A percentile compares a stretch with the other conserved stretches of the same genome.
These are phyloP conservation scores for Tyria jacobaeae DNA, from an alignment of 2,888 invertebrate genomes.

Conservation along the genomic window DNA sequence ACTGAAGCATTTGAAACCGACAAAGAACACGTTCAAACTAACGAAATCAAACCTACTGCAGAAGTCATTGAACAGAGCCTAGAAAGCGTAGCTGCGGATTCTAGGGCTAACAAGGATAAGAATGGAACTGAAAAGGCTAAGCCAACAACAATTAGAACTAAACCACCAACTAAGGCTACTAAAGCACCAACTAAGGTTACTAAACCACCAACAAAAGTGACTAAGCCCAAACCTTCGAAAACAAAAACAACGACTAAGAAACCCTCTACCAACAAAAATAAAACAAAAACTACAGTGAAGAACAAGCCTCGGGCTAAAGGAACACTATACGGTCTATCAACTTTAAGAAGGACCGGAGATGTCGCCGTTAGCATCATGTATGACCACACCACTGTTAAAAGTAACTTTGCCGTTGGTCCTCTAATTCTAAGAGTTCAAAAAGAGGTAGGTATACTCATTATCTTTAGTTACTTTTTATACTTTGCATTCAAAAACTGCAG, in stretches of 20 bases:
- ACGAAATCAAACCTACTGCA: constrained; percentile 57
- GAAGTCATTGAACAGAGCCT: constrained; percentile 43
- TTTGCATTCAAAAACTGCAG: not conserved
- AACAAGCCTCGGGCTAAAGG: constrained; percentile 90
- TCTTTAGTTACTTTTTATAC: not conserved
- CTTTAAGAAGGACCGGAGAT: constrained; percentile 92
- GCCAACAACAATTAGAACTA: constrained; percentile 52
- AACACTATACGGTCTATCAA: constrained; percentile 92
- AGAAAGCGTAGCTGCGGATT: constrained; percentile 48
- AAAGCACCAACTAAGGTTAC: constrained; percentile 60
- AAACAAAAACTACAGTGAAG: constrained; percentile 74
- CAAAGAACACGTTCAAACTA: constrained; percentile 57
- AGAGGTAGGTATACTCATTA: constrained; percentile 84
- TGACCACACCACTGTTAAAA: constrained; percentile 93
- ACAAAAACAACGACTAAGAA: constrained; percentile 69
- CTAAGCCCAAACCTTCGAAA: constrained; percentile 64
- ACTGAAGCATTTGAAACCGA: constrained; percentile 57
- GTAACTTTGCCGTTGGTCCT: constrained; percentile 93
- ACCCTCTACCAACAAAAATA: constrained; percentile 73
- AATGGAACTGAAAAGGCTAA: constrained; percentile 59
- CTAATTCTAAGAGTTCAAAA: constrained; percentile 92
- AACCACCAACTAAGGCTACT: constrained; percentile 60
- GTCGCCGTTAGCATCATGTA: constrained; percentile 93
- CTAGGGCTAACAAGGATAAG: constrained; percentile 72
- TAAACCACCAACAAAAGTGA: constrained; percentile 55